phyloP scores from a whole-genome alignment of 2,113 vertebrate species.

The Rhinopomastus cyanomelas region DNA sequence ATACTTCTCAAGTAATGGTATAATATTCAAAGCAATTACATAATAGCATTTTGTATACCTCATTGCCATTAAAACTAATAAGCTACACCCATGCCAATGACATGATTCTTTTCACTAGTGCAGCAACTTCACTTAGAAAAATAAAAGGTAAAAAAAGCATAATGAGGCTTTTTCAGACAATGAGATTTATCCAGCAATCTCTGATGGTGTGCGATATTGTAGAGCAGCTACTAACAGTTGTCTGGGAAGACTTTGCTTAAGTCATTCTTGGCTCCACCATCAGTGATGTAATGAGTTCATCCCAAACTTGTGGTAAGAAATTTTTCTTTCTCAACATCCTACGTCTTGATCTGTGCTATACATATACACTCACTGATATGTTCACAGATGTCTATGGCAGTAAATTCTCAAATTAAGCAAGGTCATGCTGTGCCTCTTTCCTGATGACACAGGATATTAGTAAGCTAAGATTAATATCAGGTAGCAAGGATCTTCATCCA shows the following conservation, averaged over 20 bases:
- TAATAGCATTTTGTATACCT: conserved; percentile 35
- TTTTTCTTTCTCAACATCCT: background rate
- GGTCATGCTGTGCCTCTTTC: background rate
- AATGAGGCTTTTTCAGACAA: conserved; percentile 11
- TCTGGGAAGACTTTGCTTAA: conserved; percentile 39
- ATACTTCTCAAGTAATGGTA: conserved; percentile 10
- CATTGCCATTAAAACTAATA: conserved; percentile 25
- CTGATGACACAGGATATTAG: background rate
- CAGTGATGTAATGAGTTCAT: background rate
- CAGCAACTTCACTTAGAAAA: conserved; percentile 3
- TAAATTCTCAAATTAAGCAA: conserved; percentile 3
- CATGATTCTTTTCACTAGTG: background rate
- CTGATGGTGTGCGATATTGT: conserved; percentile 24
- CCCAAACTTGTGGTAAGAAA: background rate
- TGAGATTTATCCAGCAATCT: conserved; percentile 29
- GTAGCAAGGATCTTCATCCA: background rate
- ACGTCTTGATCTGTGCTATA: background rate
- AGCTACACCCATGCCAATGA: conserved; percentile 31
- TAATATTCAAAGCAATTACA: conserved; percentile 35
- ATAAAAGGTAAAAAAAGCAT: background rate
- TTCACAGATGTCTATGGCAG: background rate
- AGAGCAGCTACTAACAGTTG: conserved; percentile 1
- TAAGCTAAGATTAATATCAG: background rate
- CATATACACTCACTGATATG: background rate
- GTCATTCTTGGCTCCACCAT: conserved; percentile 1